phyloP scores from a whole-genome alignment of 2,113 vertebrate species.

The Penelope pileata region DNA sequence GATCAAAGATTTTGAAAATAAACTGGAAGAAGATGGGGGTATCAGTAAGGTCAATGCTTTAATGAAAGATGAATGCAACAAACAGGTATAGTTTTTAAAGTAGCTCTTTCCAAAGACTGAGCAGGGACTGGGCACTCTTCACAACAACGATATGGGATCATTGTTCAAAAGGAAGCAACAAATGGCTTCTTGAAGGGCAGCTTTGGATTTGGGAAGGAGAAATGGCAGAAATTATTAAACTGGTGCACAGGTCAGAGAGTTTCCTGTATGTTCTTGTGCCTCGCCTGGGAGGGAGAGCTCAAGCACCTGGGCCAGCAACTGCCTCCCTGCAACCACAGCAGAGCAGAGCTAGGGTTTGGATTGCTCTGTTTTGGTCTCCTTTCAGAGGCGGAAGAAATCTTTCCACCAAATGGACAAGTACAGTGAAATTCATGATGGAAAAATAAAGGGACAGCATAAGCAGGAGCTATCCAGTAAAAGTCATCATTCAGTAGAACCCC shows the following conservation, averaged over 20 bases:
- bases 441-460: rapidly evolving
- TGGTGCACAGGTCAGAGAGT: not conserved
- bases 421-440: rapidly evolving
- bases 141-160: not conserved
- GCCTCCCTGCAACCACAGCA: not conserved
- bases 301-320: not conserved
- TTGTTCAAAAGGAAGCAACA: not conserved
- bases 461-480: rapidly evolving
- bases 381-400: not conserved
- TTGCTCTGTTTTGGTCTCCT: not conserved
- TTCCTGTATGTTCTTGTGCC: not conserved
- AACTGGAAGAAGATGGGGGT: not conserved
- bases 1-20: not conserved
- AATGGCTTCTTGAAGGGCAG: not conserved
- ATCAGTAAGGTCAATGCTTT: not conserved
- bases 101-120: not conserved
- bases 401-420: not conserved
- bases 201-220: not conserved
- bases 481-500: not conserved
- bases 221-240: not conserved
- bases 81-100: not conserved
- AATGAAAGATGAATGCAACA: not conserved
- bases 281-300: not conserved
- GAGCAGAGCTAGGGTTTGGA: not conserved
- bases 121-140: not conserved